Evolutionary conservation across 2,888 invertebrate genomes (phyloP), one percentile per base, ranked within the genome.

Genomic region (Calameuta filiformis): DNA sequence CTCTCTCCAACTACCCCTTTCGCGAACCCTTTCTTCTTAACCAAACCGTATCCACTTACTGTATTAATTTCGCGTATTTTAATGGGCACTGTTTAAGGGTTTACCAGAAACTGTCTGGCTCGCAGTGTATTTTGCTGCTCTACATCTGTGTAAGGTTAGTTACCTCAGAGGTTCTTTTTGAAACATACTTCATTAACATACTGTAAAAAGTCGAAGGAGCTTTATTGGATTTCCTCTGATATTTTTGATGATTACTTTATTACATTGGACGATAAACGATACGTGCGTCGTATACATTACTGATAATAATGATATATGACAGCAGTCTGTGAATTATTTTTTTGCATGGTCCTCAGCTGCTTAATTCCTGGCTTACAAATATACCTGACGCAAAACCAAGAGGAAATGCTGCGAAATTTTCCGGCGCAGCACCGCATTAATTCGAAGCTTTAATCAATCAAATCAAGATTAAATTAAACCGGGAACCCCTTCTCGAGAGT

Each of bases 31-130:
- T 87, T 87, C 85, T 87, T 87, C 83, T 83, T 81, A 81, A 83
- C 84, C 83, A 85, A 85, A 84, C 83, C 85, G 87, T 87, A 84
- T 88, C 87, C 86, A 85, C 86, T 87, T 85, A 83, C 82, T 82
- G 86, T 86, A 87, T 87, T 87, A 88, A 89, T 88, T 88, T 85
- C 85, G 83, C 83, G 85, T 84, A 87, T 88, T 88, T 86, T 81
- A 83, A 78, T 68, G 68, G 71, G 31, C 40, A 35, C 73, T 31
- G 68, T 35, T 35, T 35, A 33, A n/a, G 73, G 37, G 9, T 12
- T 31, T 31, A 69, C 68, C 23, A 69, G 68, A 76, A 33, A 31
- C 30, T 69, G 69, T 76, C 35, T n/a, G n/a, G 15, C 15, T 30
- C 35, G 35, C 35, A 11, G n/a, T 11, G 30, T 35, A 76, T 76